Evolutionary conservation across 2,888 invertebrate genomes (phyloP), one percentile per base, ranked within the genome.

Genomic region (Eretmocerus hayati): DNA sequence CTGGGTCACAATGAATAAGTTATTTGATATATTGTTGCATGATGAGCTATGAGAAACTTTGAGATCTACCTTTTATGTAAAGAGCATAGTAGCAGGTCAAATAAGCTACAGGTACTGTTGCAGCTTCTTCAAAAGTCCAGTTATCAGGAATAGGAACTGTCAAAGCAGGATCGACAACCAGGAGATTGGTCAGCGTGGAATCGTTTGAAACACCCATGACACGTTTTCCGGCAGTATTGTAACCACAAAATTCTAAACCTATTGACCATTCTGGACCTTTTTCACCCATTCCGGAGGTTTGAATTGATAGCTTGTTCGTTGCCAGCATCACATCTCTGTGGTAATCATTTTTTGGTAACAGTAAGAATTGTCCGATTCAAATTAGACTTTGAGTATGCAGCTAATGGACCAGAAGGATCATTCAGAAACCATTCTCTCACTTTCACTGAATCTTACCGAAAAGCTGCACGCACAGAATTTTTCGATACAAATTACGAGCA

Each of bases 271-370:
- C 81, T 57, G 87, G 81, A 13, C 77, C 73, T 22, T 78, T 63
- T n/a, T 84, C 75, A 1, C 75, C 77, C 20, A 77, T 75, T 0
- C 86, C 85, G 2, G 89, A 81, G 1, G 87, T 80, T 66, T 95
- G 94, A 0, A 83, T 80, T 6, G 87, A 83, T 5, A 96, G 78
- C 63, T 90, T 90, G 2, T 93, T 95, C 1, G 90, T 90, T 0
- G 93, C 90, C 1, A 90, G 76, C 96, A 96, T 95, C 1, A 96
- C 77, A 68, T 96, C 96, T 62, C 90, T 83, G n/a, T 13, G 21
- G 42, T 15, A 23, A 30, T 30, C 13, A 13, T 30, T 30, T 9
- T 30, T 30, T 30, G 13, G 13, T 30, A 13, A 30, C n/a, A n/a
- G 30, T 30, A 9, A 30, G 8, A 30, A 30, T 13, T n/a, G n/a